Base-by-base conservation (phyloP, 2,113 vertebrate genomes). In the Psilopsiagon aurifrons region DNA sequence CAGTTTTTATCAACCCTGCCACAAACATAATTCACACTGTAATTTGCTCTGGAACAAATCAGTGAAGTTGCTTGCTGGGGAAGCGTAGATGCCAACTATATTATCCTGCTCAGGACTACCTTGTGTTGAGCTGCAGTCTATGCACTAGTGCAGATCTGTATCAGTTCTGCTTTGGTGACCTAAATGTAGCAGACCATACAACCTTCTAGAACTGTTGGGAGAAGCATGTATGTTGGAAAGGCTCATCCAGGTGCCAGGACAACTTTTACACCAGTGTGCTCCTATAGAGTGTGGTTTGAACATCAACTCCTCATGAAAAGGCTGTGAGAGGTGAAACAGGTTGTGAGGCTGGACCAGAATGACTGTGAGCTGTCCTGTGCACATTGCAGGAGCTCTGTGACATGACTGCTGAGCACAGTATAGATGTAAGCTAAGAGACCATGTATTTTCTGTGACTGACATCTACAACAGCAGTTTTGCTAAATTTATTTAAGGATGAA, bases 61-160 rank as follows among this genome's bases (percentile, higher is more conserved):
- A 49, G 66, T 17, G 41, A 46, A 59, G 47, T 41, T 31, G 9
- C 25, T 78, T 78, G 24, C 11, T 90, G 51, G n/a, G 44, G 17
- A 78, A 62, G 33, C 41, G 25, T 70, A 13, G 37, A 27, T 83
- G 62, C 46, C 79, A 55, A 0, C 13, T 59, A 46, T 70, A 71
- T 87, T 90, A 82, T 71, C 31, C 19, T 76, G 25, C 62, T 85
- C 57, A 71, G 62, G 35, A 92, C 16, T 79, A 79, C 71, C 79
- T 17, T 17, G 5, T 35, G 35, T 28, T 59, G 24, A 0, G 0
- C 66, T 63, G 31, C 18, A 25, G 29, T 25, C 54, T 71, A 4
- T 77, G 54, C 2, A 3, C 13, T n/a, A 44, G 54, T 67, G 41
- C 51, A 62, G 17, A 7, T 83, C 24, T 82, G 25, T 91, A n/a